phyloP scores from a whole-genome alignment of 2,797 vertebrate species.

The Ispidina picta region DNA sequence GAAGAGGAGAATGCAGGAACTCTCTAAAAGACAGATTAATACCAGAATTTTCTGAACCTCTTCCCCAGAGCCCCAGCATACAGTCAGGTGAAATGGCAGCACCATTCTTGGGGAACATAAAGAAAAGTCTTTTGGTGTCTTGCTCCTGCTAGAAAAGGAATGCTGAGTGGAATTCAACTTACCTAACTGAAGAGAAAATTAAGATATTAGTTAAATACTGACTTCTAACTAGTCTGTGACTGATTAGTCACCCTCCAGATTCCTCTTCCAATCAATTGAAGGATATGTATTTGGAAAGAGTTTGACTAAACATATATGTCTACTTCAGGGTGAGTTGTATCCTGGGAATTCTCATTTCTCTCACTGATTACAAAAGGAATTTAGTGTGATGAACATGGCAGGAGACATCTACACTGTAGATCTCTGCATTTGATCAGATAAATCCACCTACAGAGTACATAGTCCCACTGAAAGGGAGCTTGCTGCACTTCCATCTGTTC shows the following conservation, averaged over 20 bases:
- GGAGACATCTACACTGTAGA: constrained; percentile 45
- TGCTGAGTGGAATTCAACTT: neutral
- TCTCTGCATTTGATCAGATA: constrained; percentile 57
- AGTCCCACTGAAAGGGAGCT: neutral
- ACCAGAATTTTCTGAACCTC: neutral
- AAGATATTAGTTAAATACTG: neutral
- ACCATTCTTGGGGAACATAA: neutral
- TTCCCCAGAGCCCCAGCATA: neutral
- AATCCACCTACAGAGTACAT: neutral
- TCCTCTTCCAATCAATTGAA: neutral
- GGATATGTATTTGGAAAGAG: neutral
- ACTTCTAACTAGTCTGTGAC: neutral
- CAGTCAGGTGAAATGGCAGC: neutral
- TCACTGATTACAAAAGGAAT: neutral
- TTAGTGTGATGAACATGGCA: neutral
- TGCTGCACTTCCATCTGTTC: constrained; percentile 26
- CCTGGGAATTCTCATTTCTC: constrained; percentile 24
- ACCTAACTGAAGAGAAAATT: neutral
- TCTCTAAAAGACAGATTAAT: neutral
- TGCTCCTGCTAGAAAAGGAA: neutral
- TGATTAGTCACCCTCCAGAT: neutral
- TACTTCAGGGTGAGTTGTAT: neutral
- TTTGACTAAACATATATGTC: neutral
- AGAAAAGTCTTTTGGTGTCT: neutral
- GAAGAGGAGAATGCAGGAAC: neutral